These are phyloP conservation scores for Sphenodon punctatus DNA, from an alignment of 2,797 vertebrate species.

Conservation along the genomic window DNA sequence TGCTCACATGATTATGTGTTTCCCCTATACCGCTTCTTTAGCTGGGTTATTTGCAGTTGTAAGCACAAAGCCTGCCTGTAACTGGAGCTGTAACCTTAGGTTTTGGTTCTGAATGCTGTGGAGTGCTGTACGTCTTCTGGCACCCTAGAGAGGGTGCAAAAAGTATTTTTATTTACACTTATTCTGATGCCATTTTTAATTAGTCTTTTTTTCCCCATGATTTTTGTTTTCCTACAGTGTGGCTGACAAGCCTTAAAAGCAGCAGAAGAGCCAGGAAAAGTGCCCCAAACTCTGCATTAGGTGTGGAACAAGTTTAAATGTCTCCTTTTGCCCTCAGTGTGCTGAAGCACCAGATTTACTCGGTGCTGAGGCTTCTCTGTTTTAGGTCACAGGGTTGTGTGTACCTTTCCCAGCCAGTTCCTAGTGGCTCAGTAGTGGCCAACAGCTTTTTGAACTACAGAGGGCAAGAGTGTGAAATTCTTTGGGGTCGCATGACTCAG, in stretches of 20 bases:
- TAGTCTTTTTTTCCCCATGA: slow-evolving; percentile 67
- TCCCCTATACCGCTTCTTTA: not conserved
- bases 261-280: slow-evolving; percentile 74
- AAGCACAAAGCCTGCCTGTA: too few relatives aligned
- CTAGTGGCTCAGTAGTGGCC: slow-evolving; percentile 6
- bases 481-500: not conserved
- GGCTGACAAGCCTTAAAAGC: slow-evolving; percentile 75
- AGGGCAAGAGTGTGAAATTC: not conserved
- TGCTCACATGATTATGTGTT: not conserved
- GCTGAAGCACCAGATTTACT: slow-evolving; percentile 35
- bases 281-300: slow-evolving; percentile 73
- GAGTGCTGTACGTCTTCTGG: slow-evolving; percentile 55
- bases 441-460: not conserved
- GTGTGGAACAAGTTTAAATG: slow-evolving; percentile 71
- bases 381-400: slow-evolving; percentile 16
- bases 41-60: too few relatives aligned
- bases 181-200: slow-evolving; percentile 69
- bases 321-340: slow-evolving; percentile 71
- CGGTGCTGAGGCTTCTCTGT: slow-evolving; percentile 31
- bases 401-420: not conserved
- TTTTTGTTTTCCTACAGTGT: slow-evolving; percentile 75
- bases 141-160: slow-evolving; percentile 40
- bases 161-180: slow-evolving; percentile 60
- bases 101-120: slow-evolving; percentile 37
- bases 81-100: not conserved